Evolutionary conservation across 2,888 invertebrate species (phyloP).

Genomic region (Nephrotoma guestfalica): DNA sequence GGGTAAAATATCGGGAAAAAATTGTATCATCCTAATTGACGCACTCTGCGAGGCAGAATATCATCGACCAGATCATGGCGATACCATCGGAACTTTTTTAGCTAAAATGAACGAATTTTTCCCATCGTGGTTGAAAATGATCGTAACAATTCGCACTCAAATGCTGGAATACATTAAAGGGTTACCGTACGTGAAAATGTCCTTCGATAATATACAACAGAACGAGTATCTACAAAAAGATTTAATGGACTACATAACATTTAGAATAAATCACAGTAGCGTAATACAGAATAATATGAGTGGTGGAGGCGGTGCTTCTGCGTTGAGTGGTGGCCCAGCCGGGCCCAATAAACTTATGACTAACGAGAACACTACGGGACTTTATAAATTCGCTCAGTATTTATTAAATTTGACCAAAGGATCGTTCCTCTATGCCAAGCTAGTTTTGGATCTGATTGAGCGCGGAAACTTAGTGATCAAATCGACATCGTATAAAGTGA

Average conservation of each 20-base stretch:
- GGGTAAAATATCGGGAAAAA: constrained; percentile 54
- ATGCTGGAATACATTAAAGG: constrained; percentile 70
- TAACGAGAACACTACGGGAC: constrained; percentile 38
- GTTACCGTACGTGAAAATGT: constrained; percentile 64
- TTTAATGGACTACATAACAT: constrained; percentile 72
- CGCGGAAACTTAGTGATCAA: constrained; percentile 84
- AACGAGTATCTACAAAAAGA: constrained; percentile 74
- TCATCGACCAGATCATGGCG: constrained; percentile 86
- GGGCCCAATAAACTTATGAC: constrained; percentile 7
- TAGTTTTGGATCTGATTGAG: constrained; percentile 83
- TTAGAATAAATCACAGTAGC: constrained; percentile 63
- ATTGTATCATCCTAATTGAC: constrained; percentile 76
- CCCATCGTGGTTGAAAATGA: constrained; percentile 81
- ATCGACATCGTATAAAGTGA: constrained; percentile 83
- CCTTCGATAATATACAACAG: constrained; percentile 48
- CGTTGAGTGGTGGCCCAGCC: constrained; percentile 42
- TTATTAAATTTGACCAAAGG: constrained; percentile 71
- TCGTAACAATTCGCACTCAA: constrained; percentile 75
- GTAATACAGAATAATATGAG: constrained; percentile 75
- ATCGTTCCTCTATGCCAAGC: constrained; percentile 82
- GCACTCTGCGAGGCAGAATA: constrained; percentile 93
- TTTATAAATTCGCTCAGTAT: constrained; percentile 73
- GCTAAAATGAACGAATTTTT: constrained; percentile 46
- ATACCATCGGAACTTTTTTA: constrained; percentile 83
- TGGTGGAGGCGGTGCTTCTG: constrained; percentile 38